Evolutionary conservation across 2,113 vertebrate genomes (phyloP).

Genomic region (Parus major): DNA sequence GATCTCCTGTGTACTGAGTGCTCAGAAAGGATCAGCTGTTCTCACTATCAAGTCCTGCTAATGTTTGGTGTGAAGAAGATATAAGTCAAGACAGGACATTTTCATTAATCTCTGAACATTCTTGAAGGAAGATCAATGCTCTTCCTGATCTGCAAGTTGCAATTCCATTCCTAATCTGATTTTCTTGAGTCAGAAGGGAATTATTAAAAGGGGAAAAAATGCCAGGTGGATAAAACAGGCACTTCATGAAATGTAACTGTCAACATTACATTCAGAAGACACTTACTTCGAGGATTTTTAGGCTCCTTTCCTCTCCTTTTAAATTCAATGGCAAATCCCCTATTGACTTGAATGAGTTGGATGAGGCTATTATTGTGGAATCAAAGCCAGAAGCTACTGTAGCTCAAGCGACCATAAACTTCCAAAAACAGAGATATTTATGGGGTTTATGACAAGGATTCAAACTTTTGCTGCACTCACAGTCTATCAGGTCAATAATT

Average conservation of each 20-base stretch:
- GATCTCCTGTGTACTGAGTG: not conserved
- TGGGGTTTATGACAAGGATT: constrained; percentile 44
- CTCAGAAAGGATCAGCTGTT: not conserved
- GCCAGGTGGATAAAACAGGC: not conserved
- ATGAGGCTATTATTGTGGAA: not conserved
- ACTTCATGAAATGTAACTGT: not conserved
- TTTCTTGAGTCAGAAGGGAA: not conserved
- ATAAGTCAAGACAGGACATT: not conserved
- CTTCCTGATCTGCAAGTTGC: not conserved
- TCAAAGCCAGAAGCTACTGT: constrained; percentile 39
- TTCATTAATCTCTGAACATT: not conserved
- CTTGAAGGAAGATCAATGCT: not conserved
- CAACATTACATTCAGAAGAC: not conserved
- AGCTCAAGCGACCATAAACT: constrained; percentile 24
- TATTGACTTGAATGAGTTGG: not conserved
- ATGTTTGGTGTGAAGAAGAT: not conserved
- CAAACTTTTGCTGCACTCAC: constrained; percentile 24
- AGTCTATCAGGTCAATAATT: constrained; percentile 54
- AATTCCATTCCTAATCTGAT: not conserved
- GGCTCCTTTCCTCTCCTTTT: not conserved
- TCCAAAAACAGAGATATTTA: not conserved
- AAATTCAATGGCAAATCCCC: not conserved
- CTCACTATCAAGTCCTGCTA: not conserved
- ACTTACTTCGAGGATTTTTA: not conserved
- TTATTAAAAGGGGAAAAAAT: not conserved